Base-by-base conservation (phyloP, 2,888 invertebrate genomes). In the Miltochrista miniata region DNA sequence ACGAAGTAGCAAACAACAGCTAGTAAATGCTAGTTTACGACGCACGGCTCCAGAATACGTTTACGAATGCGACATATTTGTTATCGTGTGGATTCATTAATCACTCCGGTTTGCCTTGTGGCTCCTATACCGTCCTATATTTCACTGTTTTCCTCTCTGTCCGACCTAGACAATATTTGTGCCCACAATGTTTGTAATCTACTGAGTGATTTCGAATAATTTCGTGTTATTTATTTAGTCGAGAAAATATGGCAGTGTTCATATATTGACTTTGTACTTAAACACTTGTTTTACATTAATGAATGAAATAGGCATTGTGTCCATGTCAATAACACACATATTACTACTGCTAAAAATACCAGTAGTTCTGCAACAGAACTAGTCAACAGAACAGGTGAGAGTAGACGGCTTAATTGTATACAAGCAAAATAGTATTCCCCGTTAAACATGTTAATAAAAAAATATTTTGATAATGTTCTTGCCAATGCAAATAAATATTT, bases 71-170 rank as follows among this genome's bases (percentile, higher is more conserved):
- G 72, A 76, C 72, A 81, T 80, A 81, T 84, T 81, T 81, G 82
- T 80, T 83, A 82, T 77, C 74, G 76, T 71, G 70, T 55, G 72
- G 71, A 69, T 64, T 79, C 82, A 85, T 86, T 85, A 84, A 85
- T 86, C 85, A 85, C 74, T 57, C 58, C 45, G 70, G 73, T 65
- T 70, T 68, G 68, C 68, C 70, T 72, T 70, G 70, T 67, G 71
- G 70, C 64, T 72, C 68, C 63, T 70, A 65, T 62, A 67, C 61
- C 60, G 48, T 56, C 14, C 62, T 67, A 64, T 70, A 70, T 74
- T 70, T 67, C 56, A 59, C 58, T 68, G 61, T 76, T 79, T 79
- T 70, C 71, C 65, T 64, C 64, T 63, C 62, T 66, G 54, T 58
- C 57, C 59, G 60, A 69, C 69, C 71, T 68, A 71, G 65, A 68